These are phyloP conservation scores for Lasioglossum vierecki DNA, from an alignment of 2,888 invertebrate species.

Conservation along the genomic window DNA sequence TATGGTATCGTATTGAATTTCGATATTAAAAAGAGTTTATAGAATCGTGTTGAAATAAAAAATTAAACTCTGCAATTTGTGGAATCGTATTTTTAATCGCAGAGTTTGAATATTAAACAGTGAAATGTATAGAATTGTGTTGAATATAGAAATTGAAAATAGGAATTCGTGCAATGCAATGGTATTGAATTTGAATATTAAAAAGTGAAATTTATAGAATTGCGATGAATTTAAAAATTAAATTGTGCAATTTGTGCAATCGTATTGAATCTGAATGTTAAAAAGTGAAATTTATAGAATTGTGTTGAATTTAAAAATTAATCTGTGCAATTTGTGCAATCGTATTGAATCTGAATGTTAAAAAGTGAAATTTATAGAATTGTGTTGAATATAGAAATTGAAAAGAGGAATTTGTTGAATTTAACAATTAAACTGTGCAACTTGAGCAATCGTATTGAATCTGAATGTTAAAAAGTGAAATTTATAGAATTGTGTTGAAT, in stretches of 20 bases:
- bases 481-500: too few species aligned
- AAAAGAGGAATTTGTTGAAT: too few species aligned
- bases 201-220: neutral
- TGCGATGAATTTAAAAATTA: too few species aligned
- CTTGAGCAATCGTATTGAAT: too few species aligned
- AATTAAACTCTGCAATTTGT: too few species aligned
- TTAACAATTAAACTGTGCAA: too few species aligned
- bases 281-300: neutral
- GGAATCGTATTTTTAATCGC: too few species aligned
- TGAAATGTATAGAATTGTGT: neutral
- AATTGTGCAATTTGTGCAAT: neutral
- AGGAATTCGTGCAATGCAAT: too few species aligned
- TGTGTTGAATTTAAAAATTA: neutral
- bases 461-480: neutral
- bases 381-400: too few species aligned
- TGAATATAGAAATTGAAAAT: too few species aligned
- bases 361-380: neutral
- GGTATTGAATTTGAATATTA: too few species aligned
- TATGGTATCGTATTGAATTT: neutral
- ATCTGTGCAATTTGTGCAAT: neutral
- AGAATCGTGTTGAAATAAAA: neutral
- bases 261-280: neutral
- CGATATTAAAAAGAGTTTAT: neutral
- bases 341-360: neutral
- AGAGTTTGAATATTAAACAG: neutral